These are phyloP conservation scores for Luffia ferchaultella DNA, from an alignment of 2,888 invertebrate genomes.

Conservation along the genomic window DNA sequence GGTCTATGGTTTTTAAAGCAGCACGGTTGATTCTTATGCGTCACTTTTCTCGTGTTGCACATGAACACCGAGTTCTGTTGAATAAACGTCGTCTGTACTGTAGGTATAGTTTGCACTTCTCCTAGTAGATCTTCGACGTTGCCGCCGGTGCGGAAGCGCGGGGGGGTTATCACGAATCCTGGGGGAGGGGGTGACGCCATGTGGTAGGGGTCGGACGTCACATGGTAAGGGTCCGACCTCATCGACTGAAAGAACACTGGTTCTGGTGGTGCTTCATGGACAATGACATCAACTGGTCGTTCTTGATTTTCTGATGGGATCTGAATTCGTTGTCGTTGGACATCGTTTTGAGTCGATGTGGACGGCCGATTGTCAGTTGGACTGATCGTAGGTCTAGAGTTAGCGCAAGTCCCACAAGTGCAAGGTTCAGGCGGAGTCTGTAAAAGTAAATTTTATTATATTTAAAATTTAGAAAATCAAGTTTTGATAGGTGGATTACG, in stretches of 20 bases:
- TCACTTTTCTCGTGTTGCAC: slow-evolving; percentile 52
- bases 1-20: slow-evolving; percentile 13
- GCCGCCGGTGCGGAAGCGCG: slow-evolving; percentile 63
- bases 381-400: background rate
- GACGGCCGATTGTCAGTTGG: background rate
- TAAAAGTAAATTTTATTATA: slow-evolving; percentile 18
- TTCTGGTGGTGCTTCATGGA: slow-evolving; percentile 50
- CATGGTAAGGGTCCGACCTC: slow-evolving; percentile 45
- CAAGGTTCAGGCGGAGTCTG: slow-evolving; percentile 56
- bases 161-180: slow-evolving; percentile 48
- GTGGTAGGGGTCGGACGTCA: slow-evolving; percentile 17
- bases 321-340: slow-evolving; percentile 21
- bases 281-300: slow-evolving; percentile 49
- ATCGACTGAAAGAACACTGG: slow-evolving; percentile 53
- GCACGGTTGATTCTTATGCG: slow-evolving; percentile 50
- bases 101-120: slow-evolving; percentile 67
- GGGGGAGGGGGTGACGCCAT: slow-evolving; percentile 33
- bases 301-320: slow-evolving; percentile 36
- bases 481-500: no score
- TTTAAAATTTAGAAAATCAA: no score
- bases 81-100: slow-evolving; percentile 50
- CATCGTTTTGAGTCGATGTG: background rate
- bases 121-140: slow-evolving; percentile 74
- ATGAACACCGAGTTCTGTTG: slow-evolving; percentile 59
- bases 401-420: slow-evolving; percentile 47